Conservation (phyloP, 2,797 vertebrate species). For the Graptemys geographica region DNA sequence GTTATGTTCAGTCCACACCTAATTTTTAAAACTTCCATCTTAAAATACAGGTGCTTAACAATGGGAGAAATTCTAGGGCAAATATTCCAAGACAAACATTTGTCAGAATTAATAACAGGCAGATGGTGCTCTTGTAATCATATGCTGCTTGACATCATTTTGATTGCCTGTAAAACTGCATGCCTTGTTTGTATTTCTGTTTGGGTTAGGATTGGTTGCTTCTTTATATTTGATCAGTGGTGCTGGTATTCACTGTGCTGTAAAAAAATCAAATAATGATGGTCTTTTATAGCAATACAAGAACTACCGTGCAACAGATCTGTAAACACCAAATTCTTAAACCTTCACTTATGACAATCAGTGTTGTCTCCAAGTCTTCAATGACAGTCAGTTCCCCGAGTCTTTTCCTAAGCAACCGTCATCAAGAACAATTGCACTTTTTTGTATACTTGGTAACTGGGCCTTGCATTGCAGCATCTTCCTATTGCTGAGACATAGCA, state of each 20-base stretch:
- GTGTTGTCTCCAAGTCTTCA: conserved; percentile 50
- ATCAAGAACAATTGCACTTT: conserved; percentile 29
- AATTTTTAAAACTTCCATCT: no score
- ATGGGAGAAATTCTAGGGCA: no score
- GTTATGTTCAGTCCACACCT: no score
- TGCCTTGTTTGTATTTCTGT: conserved; percentile 39
- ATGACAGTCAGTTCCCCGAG: conserved; percentile 46
- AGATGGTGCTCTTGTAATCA: conserved; percentile 33
- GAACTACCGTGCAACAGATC: neutral
- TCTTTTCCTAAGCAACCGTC: conserved; percentile 54
- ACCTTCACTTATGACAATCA: conserved; percentile 55
- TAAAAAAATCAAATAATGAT: conserved; percentile 45
- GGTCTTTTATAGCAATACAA: neutral
- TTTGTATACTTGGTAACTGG: neutral
- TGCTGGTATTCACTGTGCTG: neutral
- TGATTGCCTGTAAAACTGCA: conserved; percentile 65
- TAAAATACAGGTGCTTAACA: no score
- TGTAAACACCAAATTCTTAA: conserved; percentile 42
- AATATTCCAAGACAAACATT: no score
- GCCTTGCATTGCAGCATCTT: conserved; percentile 27
- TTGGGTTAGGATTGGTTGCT: conserved; percentile 26
- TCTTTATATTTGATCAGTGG: conserved; percentile 17
- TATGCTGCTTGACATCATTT: conserved; percentile 3
- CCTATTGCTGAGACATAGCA: neutral
- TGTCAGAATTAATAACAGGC: neutral